These are phyloP conservation scores for Drosophila kanekoi DNA, from an alignment of 2,888 invertebrate species.

Conservation along the genomic window DNA sequence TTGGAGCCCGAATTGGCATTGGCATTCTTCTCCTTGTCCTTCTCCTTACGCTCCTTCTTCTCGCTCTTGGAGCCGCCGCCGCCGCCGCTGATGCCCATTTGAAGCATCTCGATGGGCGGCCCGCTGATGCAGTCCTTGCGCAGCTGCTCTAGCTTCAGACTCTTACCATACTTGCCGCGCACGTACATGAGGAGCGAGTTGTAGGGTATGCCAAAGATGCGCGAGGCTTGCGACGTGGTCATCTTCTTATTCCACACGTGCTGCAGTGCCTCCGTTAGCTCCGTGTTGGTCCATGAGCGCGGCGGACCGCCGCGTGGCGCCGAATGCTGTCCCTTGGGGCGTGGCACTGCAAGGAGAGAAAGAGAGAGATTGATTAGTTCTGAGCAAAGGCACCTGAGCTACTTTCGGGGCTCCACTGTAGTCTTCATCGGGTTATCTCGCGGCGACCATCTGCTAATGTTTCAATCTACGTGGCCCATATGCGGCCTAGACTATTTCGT, in stretches of 20 bases:
- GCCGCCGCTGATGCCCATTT: constrained; percentile 87
- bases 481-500: constrained; percentile 57
- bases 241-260: constrained; percentile 98
- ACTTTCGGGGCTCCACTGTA: constrained; percentile 1
- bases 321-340: constrained; percentile 96
- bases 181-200: constrained; percentile 97
- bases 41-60: constrained; percentile 76
- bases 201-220: constrained; percentile 97
- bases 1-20: constrained; percentile 26
- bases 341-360: constrained; percentile 87
- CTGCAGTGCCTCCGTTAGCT: constrained; percentile 94
- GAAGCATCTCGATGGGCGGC: constrained; percentile 89
- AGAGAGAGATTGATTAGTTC: constrained; percentile 41
- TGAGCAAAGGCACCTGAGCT: not conserved
- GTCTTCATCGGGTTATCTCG: constrained; percentile 77
- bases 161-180: constrained; percentile 96
- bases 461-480: constrained; percentile 83
- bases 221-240: constrained; percentile 96
- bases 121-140: constrained; percentile 95
- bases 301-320: constrained; percentile 96
- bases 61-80: constrained; percentile 66
- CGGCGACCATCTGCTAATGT: constrained; percentile 83
- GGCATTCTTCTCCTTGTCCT: constrained; percentile 69
- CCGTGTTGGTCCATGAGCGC: constrained; percentile 96
- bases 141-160: constrained; percentile 93